Percentiles rank a stretch among this genome's conserved stretches.
Conservation (phyloP, 2,113 vertebrate genomes). For the Sylvicapra grimmia region DNA sequence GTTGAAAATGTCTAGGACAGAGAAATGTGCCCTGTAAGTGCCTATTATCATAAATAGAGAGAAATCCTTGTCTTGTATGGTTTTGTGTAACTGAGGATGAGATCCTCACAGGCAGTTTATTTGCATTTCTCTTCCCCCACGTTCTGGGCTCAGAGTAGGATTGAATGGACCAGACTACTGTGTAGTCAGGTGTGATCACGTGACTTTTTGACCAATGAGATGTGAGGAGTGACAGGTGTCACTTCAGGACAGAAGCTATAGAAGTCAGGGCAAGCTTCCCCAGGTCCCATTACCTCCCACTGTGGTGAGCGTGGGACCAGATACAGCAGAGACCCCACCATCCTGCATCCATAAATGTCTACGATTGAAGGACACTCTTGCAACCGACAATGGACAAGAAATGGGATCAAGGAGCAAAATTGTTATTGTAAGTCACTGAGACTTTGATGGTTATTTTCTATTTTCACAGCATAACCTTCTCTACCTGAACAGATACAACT, state of each 20-base stretch:
- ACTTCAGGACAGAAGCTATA: too few relatives aligned
- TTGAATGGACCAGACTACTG: not conserved
- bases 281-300: not conserved
- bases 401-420: not conserved
- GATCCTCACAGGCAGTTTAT: not conserved
- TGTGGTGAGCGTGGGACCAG: not conserved
- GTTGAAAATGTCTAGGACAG: not conserved
- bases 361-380: not conserved
- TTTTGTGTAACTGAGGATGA: not conserved
- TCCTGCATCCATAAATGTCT: not conserved
- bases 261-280: not conserved
- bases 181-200: not conserved
- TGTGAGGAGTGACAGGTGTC: not conserved
- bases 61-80: not conserved
- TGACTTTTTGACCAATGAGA: not conserved
- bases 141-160: not conserved
- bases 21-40: not conserved
- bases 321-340: fast-evolving
- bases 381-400: not conserved
- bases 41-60: not conserved
- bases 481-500: not conserved
- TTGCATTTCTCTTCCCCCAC: not conserved
- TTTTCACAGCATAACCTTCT: not conserved
- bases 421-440: not conserved
- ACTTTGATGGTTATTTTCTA: not conserved